Conservation (phyloP, 2,797 vertebrate species). For the Bothrops alternatus region DNA sequence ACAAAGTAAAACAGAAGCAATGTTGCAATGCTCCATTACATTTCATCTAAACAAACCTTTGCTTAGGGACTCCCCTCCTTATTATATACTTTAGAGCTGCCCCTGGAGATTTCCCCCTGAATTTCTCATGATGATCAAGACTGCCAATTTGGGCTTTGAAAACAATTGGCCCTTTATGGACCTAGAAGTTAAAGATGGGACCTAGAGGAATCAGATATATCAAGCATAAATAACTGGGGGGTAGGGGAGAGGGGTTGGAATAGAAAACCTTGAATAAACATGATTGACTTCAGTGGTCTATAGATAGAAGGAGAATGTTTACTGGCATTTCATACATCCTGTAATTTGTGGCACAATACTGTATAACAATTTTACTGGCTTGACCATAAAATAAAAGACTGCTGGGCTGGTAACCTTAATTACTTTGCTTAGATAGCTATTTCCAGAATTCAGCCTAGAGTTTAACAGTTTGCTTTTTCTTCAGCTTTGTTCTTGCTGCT, state of each 20-base stretch:
- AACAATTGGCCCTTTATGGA: not conserved
- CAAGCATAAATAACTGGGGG: not conserved
- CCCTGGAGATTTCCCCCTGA: not conserved
- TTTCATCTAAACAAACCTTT: not conserved
- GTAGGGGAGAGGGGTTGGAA: not conserved
- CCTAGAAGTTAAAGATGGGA: too few species aligned
- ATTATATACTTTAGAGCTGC: not conserved
- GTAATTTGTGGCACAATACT: not conserved
- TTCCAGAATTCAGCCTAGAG: not conserved
- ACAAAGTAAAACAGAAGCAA: conserved; percentile 4
- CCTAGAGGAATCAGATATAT: not conserved
- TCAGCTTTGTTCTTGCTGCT: not conserved
- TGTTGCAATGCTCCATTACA: conserved; percentile 24
- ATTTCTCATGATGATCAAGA: not conserved
- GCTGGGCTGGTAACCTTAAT: not conserved
- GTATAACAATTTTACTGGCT: not conserved
- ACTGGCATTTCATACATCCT: not conserved
- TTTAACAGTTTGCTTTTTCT: not conserved
- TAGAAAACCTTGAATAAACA: not conserved
- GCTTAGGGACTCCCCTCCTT: not conserved
- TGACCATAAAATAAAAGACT: not conserved
- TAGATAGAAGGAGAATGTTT: not conserved
- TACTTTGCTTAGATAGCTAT: not conserved
- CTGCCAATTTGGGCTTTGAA: not conserved
- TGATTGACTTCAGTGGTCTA: not conserved